Base-by-base conservation (phyloP, 1,140 invertebrate species). In the Bombus confusus region DNA sequence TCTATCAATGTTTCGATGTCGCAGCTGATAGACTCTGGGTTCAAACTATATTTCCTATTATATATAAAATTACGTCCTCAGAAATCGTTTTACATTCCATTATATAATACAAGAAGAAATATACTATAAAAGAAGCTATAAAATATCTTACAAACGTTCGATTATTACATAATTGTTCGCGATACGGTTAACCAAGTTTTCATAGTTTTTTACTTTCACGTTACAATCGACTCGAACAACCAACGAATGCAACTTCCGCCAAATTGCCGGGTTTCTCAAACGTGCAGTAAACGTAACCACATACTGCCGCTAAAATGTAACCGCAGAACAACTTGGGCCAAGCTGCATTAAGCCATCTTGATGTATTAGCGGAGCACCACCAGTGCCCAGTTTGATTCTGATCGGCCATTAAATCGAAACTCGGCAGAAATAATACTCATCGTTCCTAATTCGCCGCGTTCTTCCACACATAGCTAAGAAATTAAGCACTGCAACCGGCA, bases 341-440 rank as follows among this genome's bases (percentile, higher is more conserved):
- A n/a, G 76, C 31, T 31, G 37, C 39, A 64, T 78, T 62, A 41
- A 64, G n/a, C n/a, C 39, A 78, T 66, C 39, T 37, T 18, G 22
- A 13, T 18, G 69, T 52, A 83, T 83, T 76, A 74, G 9, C 43
- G 34, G 80, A 15, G 76, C n/a, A 6, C 43, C 28, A 34, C 22
- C 31, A 22, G 34, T 52, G 34, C 9, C 47, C 13, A 12, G 28
- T 34, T 78, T 43, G 81, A 22, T 41, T 69, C 37, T 69, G 74
- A 83, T 78, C n/a, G 47, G 15, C 3, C n/a, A 28, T 57, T 78
- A 83, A 83, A 83, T 83, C 69, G 74, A 76, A 69, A 57, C 73
- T 37, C 13, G 28, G 9, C 34, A 79, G 71, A 84, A 79, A 78
- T 84, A 71, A 84, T 84, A 84, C 68, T 84, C 82, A 79, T 79